Conservation (phyloP, 2,797 vertebrate genomes). For the Anas bahamensis region DNA sequence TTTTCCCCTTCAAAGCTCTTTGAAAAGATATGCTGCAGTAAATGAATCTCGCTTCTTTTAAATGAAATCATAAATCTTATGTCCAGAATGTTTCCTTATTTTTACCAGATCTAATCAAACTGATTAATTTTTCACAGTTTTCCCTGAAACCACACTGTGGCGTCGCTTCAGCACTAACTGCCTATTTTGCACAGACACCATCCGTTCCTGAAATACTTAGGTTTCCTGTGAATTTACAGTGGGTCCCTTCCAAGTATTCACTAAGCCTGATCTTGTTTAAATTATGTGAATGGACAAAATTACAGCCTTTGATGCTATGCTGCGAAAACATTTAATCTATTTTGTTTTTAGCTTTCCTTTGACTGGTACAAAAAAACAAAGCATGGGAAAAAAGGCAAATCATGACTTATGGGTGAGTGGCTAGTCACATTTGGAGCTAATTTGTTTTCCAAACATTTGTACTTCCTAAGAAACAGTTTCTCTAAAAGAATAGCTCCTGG, state of each 20-base stretch:
- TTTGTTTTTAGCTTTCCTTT: slow-evolving; percentile 55
- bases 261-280: slow-evolving; percentile 58
- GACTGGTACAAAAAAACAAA: slow-evolving; percentile 52
- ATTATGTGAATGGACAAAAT: slow-evolving; percentile 42
- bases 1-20: neutral
- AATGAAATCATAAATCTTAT: slow-evolving; percentile 1
- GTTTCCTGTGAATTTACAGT: slow-evolving; percentile 38
- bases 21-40: neutral
- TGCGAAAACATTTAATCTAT: slow-evolving; percentile 35
- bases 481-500: slow-evolving; percentile 45
- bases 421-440: slow-evolving; percentile 65
- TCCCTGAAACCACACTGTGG: slow-evolving; percentile 26
- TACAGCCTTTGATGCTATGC: slow-evolving; percentile 35
- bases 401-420: slow-evolving; percentile 42
- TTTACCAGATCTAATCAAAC: neutral
- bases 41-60: neutral
- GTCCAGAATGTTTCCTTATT: slow-evolving; percentile 4
- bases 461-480: slow-evolving; percentile 48
- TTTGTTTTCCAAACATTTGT: slow-evolving; percentile 64
- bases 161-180: neutral
- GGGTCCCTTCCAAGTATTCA: slow-evolving; percentile 17
- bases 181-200: neutral
- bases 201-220: slow-evolving; percentile 16
- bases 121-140: slow-evolving; percentile 41
- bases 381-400: slow-evolving; percentile 53